Conservation (phyloP, 1,140 invertebrate species). For the Phenacoccus solenopsis region DNA sequence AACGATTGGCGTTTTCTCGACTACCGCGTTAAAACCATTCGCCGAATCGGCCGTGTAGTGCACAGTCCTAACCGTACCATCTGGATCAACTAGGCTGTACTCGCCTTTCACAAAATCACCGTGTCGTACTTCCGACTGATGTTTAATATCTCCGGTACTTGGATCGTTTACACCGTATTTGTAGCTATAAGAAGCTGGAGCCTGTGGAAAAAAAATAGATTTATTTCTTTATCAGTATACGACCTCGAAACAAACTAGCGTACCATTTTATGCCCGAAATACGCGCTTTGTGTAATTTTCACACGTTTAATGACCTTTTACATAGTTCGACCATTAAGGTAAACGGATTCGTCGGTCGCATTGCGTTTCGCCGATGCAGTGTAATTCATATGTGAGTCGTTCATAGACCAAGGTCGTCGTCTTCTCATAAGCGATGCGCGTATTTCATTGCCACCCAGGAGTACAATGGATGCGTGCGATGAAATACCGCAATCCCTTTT, state of each 20-base stretch:
- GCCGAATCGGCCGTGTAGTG: conserved; percentile 47
- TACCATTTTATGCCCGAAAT: too few species aligned
- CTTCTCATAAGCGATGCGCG: too few species aligned
- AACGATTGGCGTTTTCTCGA: conserved; percentile 26
- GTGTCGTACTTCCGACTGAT: conserved; percentile 44
- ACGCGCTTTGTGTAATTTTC: too few species aligned
- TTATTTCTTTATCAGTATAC: too few species aligned
- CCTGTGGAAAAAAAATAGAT: conserved; percentile 25
- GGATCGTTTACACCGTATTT: conserved; percentile 42
- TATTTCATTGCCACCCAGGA: too few species aligned
- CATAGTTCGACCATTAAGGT: not conserved
- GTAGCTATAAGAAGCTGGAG: conserved; percentile 39
- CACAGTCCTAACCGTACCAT: conserved; percentile 43
- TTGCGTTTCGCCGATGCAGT: too few species aligned
- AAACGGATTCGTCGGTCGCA: too few species aligned
- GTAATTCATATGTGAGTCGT: too few species aligned
- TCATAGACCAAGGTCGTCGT: too few species aligned
- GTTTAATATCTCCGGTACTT: conserved; percentile 45
- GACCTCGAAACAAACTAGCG: too few species aligned
- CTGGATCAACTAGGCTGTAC: conserved; percentile 37
- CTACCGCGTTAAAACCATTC: conserved; percentile 50
- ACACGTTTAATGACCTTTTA: not conserved
- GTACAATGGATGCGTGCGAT: too few species aligned
- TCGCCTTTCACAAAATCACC: conserved; percentile 39
- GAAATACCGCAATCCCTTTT: too few species aligned